Percentiles rank a stretch among this genome's conserved stretches.
phyloP scores from a whole-genome alignment of 2,797 vertebrate species.

The Psittacula derbiana region DNA sequence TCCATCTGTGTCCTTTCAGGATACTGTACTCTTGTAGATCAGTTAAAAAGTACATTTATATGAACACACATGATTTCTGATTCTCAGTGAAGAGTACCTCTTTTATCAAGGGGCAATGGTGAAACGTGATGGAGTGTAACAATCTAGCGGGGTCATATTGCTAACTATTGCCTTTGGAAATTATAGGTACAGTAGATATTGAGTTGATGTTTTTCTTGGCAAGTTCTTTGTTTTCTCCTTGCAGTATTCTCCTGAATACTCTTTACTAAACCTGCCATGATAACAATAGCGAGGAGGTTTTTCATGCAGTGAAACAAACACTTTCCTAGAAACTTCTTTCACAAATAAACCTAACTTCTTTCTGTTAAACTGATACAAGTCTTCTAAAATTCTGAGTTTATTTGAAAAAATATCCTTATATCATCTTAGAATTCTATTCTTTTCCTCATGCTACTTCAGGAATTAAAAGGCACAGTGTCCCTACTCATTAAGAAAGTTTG shows the following conservation, averaged over 20 bases:
- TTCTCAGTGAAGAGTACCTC: not conserved
- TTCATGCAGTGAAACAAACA: not conserved
- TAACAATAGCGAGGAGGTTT: not conserved
- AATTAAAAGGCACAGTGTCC: not conserved
- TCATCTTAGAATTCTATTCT: not conserved
- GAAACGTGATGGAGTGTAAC: not conserved
- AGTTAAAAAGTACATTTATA: not conserved
- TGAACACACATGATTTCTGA: not conserved
- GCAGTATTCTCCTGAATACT: not conserved
- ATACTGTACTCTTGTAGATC: not conserved
- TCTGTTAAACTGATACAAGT: not conserved
- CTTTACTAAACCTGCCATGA: not conserved
- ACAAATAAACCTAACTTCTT: not conserved
- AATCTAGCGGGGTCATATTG: not conserved
- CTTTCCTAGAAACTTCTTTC: not conserved
- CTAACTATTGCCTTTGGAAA: not conserved
- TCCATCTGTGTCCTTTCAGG: not conserved
- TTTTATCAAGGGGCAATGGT: not conserved
- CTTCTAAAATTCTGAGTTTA: not conserved
- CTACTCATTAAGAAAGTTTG: not conserved
- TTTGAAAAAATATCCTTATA: not conserved
- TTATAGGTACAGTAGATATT: not conserved
- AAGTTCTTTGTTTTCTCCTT: not conserved
- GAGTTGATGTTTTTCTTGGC: conserved; percentile 1
- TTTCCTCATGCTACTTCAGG: not conserved